Percentiles rank a stretch among this genome's conserved stretches.
These are phyloP conservation scores for Lysandra bellargus DNA, from an alignment of 2,888 invertebrate genomes.

Conservation along the genomic window DNA sequence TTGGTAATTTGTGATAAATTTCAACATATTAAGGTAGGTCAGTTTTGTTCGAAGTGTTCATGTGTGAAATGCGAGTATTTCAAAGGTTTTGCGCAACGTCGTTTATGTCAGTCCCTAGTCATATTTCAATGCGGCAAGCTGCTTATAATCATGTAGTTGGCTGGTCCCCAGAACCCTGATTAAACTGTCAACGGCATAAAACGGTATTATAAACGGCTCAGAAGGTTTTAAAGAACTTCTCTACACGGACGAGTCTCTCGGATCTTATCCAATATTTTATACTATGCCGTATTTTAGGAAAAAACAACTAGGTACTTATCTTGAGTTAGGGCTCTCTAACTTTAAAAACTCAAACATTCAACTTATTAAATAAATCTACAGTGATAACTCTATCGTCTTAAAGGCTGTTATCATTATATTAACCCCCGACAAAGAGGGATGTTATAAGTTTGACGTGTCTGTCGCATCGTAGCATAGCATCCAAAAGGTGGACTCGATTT, in stretches of 20 bases:
- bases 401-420: too few species aligned
- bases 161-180: neutral
- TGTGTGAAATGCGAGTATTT: neutral
- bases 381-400: too few species aligned
- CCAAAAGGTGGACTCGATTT: too few species aligned
- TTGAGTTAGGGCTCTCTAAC: too few species aligned
- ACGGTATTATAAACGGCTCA: neutral
- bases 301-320: neutral
- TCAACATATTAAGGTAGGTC: neutral
- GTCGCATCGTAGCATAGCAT: too few species aligned
- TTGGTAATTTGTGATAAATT: neutral
- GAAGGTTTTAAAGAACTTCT: neutral
- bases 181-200: conserved; percentile 10
- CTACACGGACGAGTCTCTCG: neutral
- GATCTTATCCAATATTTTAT: neutral
- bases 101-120: neutral
- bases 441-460: too few species aligned
- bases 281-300: neutral
- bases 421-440: too few species aligned
- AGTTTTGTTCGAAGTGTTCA: neutral
- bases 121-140: neutral
- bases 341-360: too few species aligned
- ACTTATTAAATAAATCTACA: too few species aligned
- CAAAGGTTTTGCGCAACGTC: neutral
- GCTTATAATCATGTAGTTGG: conserved; percentile 6